These are phyloP conservation scores for Hydrozoanthus gracilis DNA, from an alignment of 92 coral and sea anemone genomes.

Conservation along the genomic window DNA sequence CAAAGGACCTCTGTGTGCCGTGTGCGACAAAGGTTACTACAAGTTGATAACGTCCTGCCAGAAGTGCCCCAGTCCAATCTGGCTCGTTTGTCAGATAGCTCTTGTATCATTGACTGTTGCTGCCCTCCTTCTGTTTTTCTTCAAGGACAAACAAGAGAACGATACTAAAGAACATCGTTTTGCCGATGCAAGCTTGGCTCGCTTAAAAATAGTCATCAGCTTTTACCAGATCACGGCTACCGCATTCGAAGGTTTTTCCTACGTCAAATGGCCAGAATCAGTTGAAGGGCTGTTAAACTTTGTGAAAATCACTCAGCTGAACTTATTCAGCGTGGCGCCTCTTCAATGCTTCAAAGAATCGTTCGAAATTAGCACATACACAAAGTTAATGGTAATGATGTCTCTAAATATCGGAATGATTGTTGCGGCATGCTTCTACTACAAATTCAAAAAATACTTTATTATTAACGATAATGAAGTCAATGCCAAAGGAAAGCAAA, in stretches of 20 bases:
- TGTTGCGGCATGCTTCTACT: constrained; percentile 7
- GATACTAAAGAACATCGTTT: too few species aligned
- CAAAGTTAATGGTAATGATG: constrained; percentile 45
- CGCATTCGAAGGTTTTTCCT: constrained; percentile 60
- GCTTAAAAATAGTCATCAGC: constrained; percentile 59
- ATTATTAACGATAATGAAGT: neutral
- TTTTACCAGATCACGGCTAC: constrained; percentile 64
- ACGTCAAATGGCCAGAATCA: constrained; percentile 58
- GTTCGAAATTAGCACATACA: constrained; percentile 43
- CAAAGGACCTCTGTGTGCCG: constrained; percentile 68
- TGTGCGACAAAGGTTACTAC: constrained; percentile 55
- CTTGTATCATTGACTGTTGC: constrained; percentile 1
- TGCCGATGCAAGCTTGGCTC: constrained; percentile 48
- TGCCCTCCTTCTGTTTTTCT: constrained; percentile 12
- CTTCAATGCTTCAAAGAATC: constrained; percentile 55
- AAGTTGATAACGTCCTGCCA: constrained; percentile 51
- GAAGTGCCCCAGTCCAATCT: constrained; percentile 49
- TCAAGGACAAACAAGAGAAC: neutral
- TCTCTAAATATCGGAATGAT: constrained; percentile 33
- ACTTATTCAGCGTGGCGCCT: constrained; percentile 57
- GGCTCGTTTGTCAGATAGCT: constrained; percentile 51
- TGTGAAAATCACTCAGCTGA: constrained; percentile 56
- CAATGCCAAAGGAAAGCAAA: too few species aligned
- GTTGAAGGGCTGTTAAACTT: constrained; percentile 47
- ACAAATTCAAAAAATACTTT: constrained; percentile 33